These are phyloP conservation scores for Leptinotarsa undecemlineata DNA, from an alignment of 1,140 invertebrate species.

Conservation along the genomic window DNA sequence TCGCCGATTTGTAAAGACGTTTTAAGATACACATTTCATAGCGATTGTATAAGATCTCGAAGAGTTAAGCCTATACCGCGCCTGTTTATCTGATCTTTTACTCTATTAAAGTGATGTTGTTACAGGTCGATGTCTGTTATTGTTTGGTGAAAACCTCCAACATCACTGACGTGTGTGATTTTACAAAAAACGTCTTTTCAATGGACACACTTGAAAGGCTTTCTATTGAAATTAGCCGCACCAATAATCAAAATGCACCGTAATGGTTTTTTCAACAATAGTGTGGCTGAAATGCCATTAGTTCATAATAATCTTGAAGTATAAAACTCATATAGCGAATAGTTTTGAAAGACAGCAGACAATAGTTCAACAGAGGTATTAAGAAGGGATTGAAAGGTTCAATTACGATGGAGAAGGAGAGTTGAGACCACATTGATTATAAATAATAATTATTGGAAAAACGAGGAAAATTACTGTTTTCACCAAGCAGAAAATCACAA, in stretches of 20 bases:
- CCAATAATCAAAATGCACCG: constrained; percentile 20
- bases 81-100: constrained; percentile 26
- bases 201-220: constrained; percentile 23
- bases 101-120: constrained; percentile 27
- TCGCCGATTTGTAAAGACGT: constrained; percentile 28
- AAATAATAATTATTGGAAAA: too few species aligned
- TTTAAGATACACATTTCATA: constrained; percentile 29
- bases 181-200: constrained; percentile 20
- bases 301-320: constrained; percentile 13
- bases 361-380: background rate
- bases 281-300: constrained; percentile 21
- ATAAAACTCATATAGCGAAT: background rate
- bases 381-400: background rate
- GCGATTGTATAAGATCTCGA: constrained; percentile 26
- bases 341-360: background rate
- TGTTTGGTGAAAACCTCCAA: constrained; percentile 23
- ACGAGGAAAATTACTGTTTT: too few species aligned
- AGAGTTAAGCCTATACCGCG: constrained; percentile 26
- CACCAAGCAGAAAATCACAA: too few species aligned
- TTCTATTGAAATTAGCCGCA: constrained; percentile 22
- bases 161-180: constrained; percentile 25
- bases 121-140: constrained; percentile 22
- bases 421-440: too few species aligned
- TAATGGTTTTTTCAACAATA: constrained; percentile 19
- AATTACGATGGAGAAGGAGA: too few species aligned